phyloP scores from a whole-genome alignment of 2,888 invertebrate genomes.

The Spisula subtruncata region DNA sequence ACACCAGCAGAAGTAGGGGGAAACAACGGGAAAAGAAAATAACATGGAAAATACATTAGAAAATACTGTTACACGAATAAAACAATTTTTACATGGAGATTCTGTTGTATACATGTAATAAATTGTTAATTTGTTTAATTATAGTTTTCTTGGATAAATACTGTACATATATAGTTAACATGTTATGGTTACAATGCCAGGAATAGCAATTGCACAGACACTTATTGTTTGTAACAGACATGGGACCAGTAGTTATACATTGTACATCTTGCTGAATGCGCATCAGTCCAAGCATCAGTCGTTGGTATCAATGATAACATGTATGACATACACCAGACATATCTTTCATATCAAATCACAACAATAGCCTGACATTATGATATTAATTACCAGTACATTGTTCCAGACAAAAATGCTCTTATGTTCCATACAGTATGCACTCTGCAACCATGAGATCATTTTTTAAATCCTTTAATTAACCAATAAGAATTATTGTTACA shows the following conservation, averaged over 20 bases:
- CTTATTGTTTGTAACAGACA: not conserved
- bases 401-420: not conserved
- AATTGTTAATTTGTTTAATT: too few species aligned
- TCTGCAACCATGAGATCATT: not conserved
- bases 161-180: not conserved
- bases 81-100: constrained; percentile 16
- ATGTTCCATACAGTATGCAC: not conserved
- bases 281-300: not conserved
- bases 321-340: not conserved
- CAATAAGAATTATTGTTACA: too few species aligned
- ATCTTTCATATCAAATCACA: not conserved
- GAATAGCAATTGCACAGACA: not conserved
- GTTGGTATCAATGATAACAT: constrained; percentile 4
- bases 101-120: not conserved
- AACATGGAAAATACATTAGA: constrained; percentile 78
- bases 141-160: not conserved
- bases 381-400: not conserved
- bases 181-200: not conserved
- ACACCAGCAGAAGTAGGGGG: constrained; percentile 82
- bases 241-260: not conserved
- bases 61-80: constrained; percentile 34
- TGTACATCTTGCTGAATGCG: too few species aligned
- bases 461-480: too few species aligned
- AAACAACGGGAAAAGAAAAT: constrained; percentile 80
- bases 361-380: not conserved